Conservation (phyloP, 2,797 vertebrate species). For the Sebastiscus tertius region DNA sequence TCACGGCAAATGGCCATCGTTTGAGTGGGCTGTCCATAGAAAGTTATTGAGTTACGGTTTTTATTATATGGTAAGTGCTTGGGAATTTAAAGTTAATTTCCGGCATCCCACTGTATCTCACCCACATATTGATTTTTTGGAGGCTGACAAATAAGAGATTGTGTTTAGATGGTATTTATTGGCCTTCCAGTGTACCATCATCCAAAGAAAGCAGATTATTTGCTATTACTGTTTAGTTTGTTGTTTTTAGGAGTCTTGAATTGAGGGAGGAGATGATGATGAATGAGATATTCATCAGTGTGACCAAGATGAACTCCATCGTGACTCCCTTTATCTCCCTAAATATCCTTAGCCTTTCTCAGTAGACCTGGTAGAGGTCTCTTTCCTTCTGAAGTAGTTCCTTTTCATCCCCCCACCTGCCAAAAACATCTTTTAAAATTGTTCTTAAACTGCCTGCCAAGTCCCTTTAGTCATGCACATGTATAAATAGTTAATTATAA, state of each 20-base stretch:
- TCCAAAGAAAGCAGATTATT: neutral
- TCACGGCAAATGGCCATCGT: slow-evolving; percentile 39
- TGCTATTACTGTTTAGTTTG: neutral
- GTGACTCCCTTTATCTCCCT: neutral
- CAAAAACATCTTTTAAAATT: neutral
- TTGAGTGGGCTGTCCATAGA: slow-evolving; percentile 42
- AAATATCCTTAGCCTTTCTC: neutral
- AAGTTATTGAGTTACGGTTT: slow-evolving; percentile 42
- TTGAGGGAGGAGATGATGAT: neutral
- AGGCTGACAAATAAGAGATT: slow-evolving; percentile 9
- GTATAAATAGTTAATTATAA: slow-evolving; percentile 3
- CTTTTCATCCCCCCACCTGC: neutral
- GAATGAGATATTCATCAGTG: slow-evolving; percentile 1
- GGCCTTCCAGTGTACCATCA: neutral
- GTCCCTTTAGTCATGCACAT: neutral
- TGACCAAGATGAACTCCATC: neutral
- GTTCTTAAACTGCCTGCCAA: neutral
- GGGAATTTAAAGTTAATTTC: slow-evolving; percentile 56
- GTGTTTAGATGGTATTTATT: slow-evolving; percentile 11
- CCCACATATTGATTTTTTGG: slow-evolving; percentile 29
- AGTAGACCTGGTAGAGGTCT: neutral
- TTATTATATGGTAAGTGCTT: slow-evolving; percentile 41
- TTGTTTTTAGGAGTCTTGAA: neutral
- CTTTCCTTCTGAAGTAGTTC: neutral
- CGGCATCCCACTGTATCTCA: slow-evolving; percentile 8